A percentile compares a stretch with the other conserved stretches of the same genome.
Conservation (phyloP, 2,888 invertebrate species). For the Cephus pulcher region DNA sequence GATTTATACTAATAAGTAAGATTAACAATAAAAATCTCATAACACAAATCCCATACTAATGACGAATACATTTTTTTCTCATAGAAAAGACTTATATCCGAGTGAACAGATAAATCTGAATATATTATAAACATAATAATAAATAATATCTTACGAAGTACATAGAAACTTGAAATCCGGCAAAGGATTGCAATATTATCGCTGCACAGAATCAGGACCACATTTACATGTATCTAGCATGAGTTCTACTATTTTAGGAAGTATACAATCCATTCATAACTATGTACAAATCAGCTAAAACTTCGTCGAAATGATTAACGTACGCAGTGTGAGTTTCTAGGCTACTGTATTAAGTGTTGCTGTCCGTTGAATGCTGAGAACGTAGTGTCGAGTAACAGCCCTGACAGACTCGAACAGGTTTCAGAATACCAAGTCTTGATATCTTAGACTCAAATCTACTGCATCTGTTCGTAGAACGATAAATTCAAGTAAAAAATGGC, state of each 20-base stretch:
- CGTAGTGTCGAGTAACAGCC: conserved; percentile 80
- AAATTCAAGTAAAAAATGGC: background rate
- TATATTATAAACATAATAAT: background rate
- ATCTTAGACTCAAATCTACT: conserved; percentile 98
- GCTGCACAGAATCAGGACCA: conserved; percentile 15
- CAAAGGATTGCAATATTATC: conserved; percentile 17
- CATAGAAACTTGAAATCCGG: background rate
- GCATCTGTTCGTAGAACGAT: conserved; percentile 72
- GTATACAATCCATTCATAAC: conserved; percentile 22
- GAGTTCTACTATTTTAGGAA: conserved; percentile 9
- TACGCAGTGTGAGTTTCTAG: conserved; percentile 8
- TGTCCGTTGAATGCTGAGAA: conserved; percentile 57
- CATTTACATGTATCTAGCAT: conserved; percentile 18
- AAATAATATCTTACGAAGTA: background rate
- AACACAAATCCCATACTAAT: background rate
- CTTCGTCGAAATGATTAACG: conserved; percentile 20
- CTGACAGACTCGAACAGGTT: conserved; percentile 96
- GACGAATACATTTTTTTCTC: background rate
- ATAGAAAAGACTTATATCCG: background rate
- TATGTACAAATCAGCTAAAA: conserved; percentile 40
- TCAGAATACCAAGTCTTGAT: conserved; percentile 88
- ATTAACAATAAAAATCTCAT: background rate
- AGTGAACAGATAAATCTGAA: background rate
- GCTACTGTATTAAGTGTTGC: conserved; percentile 48
- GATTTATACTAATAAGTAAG: background rate